phyloP scores from a whole-genome alignment of 2,888 invertebrate species.

The Drosophila aldrichi region DNA sequence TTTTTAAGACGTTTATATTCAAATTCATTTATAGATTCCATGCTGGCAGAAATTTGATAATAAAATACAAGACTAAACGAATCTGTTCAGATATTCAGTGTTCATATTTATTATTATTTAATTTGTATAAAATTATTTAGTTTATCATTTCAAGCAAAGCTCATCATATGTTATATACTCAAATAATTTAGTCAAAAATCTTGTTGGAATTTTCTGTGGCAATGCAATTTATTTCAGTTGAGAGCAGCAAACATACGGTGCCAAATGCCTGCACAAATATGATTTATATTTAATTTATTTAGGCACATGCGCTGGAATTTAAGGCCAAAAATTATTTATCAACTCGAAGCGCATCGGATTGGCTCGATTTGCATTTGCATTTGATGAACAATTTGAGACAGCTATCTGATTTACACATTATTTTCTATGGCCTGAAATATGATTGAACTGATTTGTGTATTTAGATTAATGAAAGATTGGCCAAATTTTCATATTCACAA shows the following conservation, averaged over 20 bases:
- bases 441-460: too few relatives aligned
- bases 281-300: constrained; percentile 48
- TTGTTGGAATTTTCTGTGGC: constrained; percentile 12
- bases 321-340: constrained; percentile 29
- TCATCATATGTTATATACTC: not conserved
- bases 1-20: not conserved
- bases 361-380: constrained; percentile 7
- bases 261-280: constrained; percentile 25
- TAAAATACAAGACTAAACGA: not conserved
- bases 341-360: constrained; percentile 11
- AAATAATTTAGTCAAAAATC: constrained; percentile 7
- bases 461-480: too few relatives aligned
- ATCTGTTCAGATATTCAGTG: not conserved
- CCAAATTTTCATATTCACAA: too few relatives aligned
- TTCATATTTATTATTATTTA: not conserved
- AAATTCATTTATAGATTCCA: not conserved
- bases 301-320: constrained; percentile 33
- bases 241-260: constrained; percentile 26
- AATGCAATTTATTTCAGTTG: not conserved
- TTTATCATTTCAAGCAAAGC: not conserved
- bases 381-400: constrained; percentile 35
- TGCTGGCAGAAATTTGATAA: not conserved
- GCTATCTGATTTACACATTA: constrained; percentile 30
- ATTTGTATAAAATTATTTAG: not conserved
- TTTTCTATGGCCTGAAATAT: not conserved